These are phyloP conservation scores for Elanoides forficatus DNA, from an alignment of 2,113 vertebrate species.

Conservation along the genomic window DNA sequence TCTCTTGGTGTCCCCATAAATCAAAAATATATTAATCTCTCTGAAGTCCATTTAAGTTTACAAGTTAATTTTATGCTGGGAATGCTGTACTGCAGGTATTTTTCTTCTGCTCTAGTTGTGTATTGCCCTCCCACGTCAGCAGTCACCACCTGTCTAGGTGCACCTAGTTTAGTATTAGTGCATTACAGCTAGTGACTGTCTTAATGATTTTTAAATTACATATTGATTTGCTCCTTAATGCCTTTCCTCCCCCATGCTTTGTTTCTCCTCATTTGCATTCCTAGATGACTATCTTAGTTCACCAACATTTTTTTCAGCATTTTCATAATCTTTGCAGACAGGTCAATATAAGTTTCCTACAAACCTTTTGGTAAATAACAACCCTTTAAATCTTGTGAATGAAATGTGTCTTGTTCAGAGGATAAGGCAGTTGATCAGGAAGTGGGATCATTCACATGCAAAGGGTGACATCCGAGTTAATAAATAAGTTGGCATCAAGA, in stretches of 20 bases:
- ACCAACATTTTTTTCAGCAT: background rate
- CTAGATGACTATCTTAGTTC: background rate
- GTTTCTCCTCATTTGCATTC: background rate
- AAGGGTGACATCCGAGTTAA: background rate
- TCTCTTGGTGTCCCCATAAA: background rate
- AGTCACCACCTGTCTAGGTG: background rate
- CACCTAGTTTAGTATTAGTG: background rate
- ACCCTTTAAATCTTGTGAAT: background rate
- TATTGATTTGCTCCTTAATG: slow-evolving; percentile 1
- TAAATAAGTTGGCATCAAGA: background rate
- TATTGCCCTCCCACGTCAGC: background rate
- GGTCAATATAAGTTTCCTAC: background rate
- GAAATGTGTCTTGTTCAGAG: background rate
- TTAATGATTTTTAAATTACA: slow-evolving; percentile 24
- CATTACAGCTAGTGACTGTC: background rate
- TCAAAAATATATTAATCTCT: background rate
- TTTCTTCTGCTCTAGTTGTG: background rate
- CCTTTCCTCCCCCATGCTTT: background rate
- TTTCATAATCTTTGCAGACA: background rate
- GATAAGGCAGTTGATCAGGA: background rate
- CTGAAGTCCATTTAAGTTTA: background rate
- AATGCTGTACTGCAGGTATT: background rate
- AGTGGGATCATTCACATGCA: background rate
- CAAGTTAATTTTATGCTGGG: background rate
- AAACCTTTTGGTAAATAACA: background rate